These are phyloP conservation scores for Malthinus seriepunctatus DNA, from an alignment of 2,888 invertebrate species.

Conservation along the genomic window DNA sequence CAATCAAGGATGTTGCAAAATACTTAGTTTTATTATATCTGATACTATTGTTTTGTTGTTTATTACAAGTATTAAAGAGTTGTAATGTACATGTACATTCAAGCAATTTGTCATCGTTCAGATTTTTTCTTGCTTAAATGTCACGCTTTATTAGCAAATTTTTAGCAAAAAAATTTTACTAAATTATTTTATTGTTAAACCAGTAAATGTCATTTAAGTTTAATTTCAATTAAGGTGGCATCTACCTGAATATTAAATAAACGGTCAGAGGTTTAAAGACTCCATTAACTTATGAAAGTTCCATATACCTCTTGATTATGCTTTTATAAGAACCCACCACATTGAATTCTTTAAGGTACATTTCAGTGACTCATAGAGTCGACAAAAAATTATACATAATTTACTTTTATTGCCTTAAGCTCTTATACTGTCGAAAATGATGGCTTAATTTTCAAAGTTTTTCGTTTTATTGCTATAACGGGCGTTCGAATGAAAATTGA, in stretches of 20 bases:
- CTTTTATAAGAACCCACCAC: constrained; percentile 36
- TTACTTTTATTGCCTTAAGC: constrained; percentile 38
- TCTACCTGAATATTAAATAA: constrained; percentile 32
- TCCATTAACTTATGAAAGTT: constrained; percentile 19
- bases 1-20: constrained; percentile 27
- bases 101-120: constrained; percentile 23
- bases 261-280: constrained; percentile 35
- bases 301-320: constrained; percentile 18
- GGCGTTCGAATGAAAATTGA: too few species aligned
- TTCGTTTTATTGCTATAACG: constrained; percentile 14
- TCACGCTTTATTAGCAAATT: too few species aligned
- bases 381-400: constrained; percentile 37
- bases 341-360: constrained; percentile 39
- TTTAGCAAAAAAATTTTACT: too few species aligned
- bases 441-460: constrained; percentile 37
- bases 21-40: constrained; percentile 24
- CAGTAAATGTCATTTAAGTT: constrained; percentile 23
- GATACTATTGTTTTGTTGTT: constrained; percentile 21
- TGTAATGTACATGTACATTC: constrained; percentile 16
- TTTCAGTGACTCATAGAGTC: constrained; percentile 39
- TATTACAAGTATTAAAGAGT: constrained; percentile 17
- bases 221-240: constrained; percentile 34
- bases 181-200: not conserved
- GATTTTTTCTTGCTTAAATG: not conserved
- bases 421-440: constrained; percentile 34